phyloP scores from a whole-genome alignment of 2,888 invertebrate genomes.

The Clanis bilineata region DNA sequence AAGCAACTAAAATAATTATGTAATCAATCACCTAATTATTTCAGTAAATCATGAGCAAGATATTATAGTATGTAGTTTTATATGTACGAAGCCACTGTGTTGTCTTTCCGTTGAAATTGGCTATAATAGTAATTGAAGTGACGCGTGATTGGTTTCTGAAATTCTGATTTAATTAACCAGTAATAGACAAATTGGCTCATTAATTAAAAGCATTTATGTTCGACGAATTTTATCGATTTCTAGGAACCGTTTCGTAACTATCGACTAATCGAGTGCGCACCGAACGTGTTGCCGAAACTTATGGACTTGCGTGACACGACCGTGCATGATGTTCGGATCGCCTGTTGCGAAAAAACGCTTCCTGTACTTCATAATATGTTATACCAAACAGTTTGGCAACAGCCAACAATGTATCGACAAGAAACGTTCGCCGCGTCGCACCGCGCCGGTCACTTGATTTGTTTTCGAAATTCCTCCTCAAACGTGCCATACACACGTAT shows the following conservation, averaged over 20 bases:
- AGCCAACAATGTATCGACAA: conserved; percentile 25
- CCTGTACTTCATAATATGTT: conserved; percentile 43
- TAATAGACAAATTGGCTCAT: not conserved
- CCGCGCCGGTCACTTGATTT: conserved; percentile 17
- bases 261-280: conserved; percentile 33
- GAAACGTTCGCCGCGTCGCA: not conserved
- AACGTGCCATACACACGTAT: conserved; percentile 26
- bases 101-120: not conserved
- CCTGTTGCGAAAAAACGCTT: conserved; percentile 46
- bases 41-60: not conserved
- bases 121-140: not conserved
- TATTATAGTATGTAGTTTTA: not conserved
- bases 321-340: conserved; percentile 48
- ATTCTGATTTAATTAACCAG: not conserved
- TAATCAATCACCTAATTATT: not conserved
- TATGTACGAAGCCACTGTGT: not conserved
- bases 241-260: conserved; percentile 39
- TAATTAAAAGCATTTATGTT: conserved; percentile 16
- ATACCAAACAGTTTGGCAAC: conserved; percentile 35
- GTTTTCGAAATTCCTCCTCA: conserved; percentile 29
- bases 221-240: conserved; percentile 34
- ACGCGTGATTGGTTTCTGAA: not conserved
- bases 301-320: conserved; percentile 63
- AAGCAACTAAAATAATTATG: not conserved
- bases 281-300: conserved; percentile 51